Conservation (phyloP, 2,797 vertebrate genomes). For the Mus caroli region DNA sequence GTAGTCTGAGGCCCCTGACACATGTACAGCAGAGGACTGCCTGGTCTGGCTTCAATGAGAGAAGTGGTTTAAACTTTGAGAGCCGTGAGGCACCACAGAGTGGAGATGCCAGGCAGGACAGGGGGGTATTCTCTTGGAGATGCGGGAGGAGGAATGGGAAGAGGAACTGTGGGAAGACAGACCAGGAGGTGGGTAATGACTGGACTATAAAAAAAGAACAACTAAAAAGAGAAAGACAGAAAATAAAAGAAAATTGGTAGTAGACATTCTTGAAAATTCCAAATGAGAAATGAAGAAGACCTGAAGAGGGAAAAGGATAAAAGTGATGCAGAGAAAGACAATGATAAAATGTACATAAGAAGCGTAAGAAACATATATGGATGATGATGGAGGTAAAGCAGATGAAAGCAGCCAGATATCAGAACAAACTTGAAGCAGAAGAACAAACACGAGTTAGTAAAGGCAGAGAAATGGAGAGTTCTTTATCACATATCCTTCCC, state of each 20-base stretch:
- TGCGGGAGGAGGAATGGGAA: too few relatives aligned
- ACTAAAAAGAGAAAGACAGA: too few relatives aligned
- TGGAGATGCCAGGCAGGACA: too few relatives aligned
- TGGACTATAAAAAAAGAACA: too few relatives aligned
- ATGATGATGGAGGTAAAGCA: not conserved
- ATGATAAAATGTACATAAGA: not conserved
- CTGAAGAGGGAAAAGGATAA: accelerated
- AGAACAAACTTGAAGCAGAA: not conserved
- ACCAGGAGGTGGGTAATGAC: too few relatives aligned
- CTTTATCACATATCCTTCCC: not conserved
- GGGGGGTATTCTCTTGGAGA: too few relatives aligned
- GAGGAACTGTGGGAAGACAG: too few relatives aligned
- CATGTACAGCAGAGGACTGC: too few relatives aligned
- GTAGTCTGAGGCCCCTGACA: too few relatives aligned
- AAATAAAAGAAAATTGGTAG: not conserved
- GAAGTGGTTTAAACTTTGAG: too few relatives aligned
- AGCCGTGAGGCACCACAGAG: too few relatives aligned
- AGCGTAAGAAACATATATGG: not conserved
- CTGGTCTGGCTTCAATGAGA: too few relatives aligned
- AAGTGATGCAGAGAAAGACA: not conserved
- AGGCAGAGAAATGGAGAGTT: not conserved
- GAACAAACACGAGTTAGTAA: not conserved
- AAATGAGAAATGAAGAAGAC: not conserved
- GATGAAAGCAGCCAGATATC: not conserved
- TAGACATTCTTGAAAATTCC: not conserved